These are phyloP conservation scores for Cryptophagus acutangulus DNA, from an alignment of 2,888 invertebrate genomes.

Conservation along the genomic window DNA sequence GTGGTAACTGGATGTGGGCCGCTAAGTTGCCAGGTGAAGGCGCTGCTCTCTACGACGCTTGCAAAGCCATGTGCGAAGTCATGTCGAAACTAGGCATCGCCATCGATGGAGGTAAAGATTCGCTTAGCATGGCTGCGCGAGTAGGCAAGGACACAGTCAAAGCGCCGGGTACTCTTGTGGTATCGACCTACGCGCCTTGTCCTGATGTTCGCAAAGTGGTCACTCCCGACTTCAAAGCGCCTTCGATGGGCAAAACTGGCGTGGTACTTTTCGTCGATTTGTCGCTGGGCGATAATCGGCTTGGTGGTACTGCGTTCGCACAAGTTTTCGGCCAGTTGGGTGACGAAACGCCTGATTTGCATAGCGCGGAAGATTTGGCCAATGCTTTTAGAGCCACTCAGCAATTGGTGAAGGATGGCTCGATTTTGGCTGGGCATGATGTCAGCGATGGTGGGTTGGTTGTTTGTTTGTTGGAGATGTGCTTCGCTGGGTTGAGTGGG, in stretches of 20 bases:
- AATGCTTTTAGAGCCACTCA: slow-evolving; percentile 82
- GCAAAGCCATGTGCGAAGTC: slow-evolving; percentile 78
- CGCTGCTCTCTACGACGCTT: slow-evolving; percentile 80
- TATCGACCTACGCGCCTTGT: slow-evolving; percentile 96
- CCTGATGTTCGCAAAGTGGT: slow-evolving; percentile 79
- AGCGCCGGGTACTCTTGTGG: slow-evolving; percentile 84
- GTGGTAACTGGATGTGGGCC: slow-evolving; percentile 99
- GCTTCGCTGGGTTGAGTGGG: slow-evolving; percentile 87
- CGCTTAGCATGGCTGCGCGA: slow-evolving; percentile 93
- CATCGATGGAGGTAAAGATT: slow-evolving; percentile 96
- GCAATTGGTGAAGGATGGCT: slow-evolving; percentile 66
- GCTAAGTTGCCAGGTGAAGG: slow-evolving; percentile 94
- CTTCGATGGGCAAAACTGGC: slow-evolving; percentile 56
- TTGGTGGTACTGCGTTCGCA: slow-evolving; percentile 90
- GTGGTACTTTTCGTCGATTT: slow-evolving; percentile 74
- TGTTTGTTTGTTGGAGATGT: slow-evolving; percentile 89
- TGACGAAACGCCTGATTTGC: slow-evolving; percentile 73
- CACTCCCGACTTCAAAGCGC: slow-evolving; percentile 86
- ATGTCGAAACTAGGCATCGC: slow-evolving; percentile 81
- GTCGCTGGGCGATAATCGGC: slow-evolving; percentile 65
- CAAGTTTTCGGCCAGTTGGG: slow-evolving; percentile 75
- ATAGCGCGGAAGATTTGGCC: slow-evolving; percentile 61
- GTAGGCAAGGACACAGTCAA: slow-evolving; percentile 66
- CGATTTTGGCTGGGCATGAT: slow-evolving; percentile 84
- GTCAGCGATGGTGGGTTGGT: slow-evolving; percentile 95